Evolutionary conservation across 2,888 invertebrate genomes (phyloP).

Genomic region (Panzeria rudis): DNA sequence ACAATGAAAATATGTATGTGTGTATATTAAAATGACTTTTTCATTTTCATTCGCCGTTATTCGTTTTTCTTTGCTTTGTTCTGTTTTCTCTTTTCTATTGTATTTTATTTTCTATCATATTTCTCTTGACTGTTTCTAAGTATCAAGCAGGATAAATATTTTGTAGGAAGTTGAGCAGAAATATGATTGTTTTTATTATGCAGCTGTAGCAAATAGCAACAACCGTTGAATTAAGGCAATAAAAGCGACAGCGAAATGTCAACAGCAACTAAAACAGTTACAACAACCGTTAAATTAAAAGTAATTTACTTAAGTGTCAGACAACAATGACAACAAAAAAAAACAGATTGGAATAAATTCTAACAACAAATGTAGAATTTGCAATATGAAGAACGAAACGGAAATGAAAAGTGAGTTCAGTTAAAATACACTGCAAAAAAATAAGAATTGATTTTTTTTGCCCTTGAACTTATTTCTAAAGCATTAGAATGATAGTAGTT

Average conservation of each 20-base stretch:
- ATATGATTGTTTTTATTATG: constrained; percentile 34
- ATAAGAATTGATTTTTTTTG: background rate
- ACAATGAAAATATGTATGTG: background rate
- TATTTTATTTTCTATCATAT: background rate
- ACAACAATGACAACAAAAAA: constrained; percentile 19
- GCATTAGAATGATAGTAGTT: background rate
- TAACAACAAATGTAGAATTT: background rate
- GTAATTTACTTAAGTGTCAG: constrained; percentile 58
- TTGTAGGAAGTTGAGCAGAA: background rate
- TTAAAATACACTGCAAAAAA: background rate
- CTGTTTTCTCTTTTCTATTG: background rate
- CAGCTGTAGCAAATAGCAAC: constrained; percentile 11
- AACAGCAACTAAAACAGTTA: constrained; percentile 27
- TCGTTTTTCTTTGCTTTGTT: background rate
- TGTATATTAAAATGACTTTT: constrained; percentile 43
- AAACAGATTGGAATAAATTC: background rate
- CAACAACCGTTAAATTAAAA: constrained; percentile 56
- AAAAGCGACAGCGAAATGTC: constrained; percentile 12
- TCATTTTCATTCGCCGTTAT: background rate
- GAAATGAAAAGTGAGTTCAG: constrained; percentile 44
- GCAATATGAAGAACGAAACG: constrained; percentile 4
- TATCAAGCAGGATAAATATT: background rate
- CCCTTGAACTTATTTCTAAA: background rate
- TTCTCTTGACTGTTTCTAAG: background rate
- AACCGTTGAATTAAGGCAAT: constrained; percentile 23